Percentiles rank a stretch among this genome's conserved stretches.
These are phyloP conservation scores for Ctenosaura bakeri DNA, from an alignment of 2,797 vertebrate genomes.

Conservation along the genomic window DNA sequence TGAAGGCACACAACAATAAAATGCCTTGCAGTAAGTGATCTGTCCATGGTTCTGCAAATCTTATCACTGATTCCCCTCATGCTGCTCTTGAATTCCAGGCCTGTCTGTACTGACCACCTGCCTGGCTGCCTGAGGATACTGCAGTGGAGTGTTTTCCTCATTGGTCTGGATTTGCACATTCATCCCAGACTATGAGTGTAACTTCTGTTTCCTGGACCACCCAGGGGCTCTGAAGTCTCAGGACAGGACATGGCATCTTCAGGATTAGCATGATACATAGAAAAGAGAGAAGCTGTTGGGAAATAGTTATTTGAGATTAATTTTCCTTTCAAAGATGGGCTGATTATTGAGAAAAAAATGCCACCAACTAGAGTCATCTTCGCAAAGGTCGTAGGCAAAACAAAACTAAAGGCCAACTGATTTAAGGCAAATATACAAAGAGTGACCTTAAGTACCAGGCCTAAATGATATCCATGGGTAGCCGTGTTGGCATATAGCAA, in stretches of 20 bases:
- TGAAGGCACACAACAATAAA: background rate
- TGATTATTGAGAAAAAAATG: background rate
- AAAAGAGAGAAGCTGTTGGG: background rate
- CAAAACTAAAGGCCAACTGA: fast-evolving
- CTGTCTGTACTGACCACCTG: background rate
- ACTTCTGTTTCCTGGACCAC: background rate
- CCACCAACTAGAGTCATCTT: background rate
- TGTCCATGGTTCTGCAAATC: conserved; percentile 31
- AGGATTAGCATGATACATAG: background rate
- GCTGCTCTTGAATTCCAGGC: background rate
- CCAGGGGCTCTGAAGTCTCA: background rate
- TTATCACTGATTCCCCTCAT: background rate
- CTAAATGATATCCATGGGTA: background rate
- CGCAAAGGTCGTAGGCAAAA: background rate
- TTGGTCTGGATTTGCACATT: background rate
- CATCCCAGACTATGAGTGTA: background rate
- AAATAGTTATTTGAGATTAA: conserved; percentile 1
- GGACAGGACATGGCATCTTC: background rate
- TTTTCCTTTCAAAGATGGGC: background rate
- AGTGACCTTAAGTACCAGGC: fast-evolving
- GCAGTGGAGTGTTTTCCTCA: background rate
- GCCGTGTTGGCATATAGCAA: too few species aligned
- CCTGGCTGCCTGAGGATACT: background rate
- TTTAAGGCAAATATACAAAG: fast-evolving
- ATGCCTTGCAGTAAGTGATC: background rate